These are phyloP conservation scores for Leptocoma aspasia DNA, from an alignment of 2,113 vertebrate species.

Conservation along the genomic window DNA sequence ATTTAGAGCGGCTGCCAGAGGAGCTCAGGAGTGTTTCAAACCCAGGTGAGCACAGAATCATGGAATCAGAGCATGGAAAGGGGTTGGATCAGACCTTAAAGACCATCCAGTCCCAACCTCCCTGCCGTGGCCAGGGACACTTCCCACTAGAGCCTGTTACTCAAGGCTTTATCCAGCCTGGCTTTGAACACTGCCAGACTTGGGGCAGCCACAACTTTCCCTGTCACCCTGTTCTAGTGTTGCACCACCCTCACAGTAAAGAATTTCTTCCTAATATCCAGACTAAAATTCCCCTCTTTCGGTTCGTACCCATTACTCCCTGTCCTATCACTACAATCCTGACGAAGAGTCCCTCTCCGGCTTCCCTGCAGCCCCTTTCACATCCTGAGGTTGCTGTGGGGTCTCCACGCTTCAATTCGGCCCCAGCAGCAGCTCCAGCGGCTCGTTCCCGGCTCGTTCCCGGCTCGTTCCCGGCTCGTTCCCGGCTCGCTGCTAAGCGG, in stretches of 20 bases:
- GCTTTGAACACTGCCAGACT: neutral
- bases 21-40: accelerated
- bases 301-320: neutral
- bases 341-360: neutral
- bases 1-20: neutral
- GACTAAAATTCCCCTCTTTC: neutral
- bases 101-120: too few relatives aligned
- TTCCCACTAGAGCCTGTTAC: neutral
- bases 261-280: neutral
- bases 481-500: neutral
- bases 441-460: accelerated
- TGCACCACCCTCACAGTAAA: neutral
- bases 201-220: neutral
- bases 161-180: neutral
- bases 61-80: neutral
- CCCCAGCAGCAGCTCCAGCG: neutral
- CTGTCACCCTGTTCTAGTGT: neutral
- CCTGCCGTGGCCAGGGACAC: neutral
- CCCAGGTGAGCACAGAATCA: neutral
- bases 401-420: accelerated
- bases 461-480: accelerated
- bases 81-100: neutral
- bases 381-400: neutral
- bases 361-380: too few relatives aligned
- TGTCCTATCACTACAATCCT: neutral